phyloP scores from a whole-genome alignment of 2,113 vertebrate species.

The Donacobius atricapilla region DNA sequence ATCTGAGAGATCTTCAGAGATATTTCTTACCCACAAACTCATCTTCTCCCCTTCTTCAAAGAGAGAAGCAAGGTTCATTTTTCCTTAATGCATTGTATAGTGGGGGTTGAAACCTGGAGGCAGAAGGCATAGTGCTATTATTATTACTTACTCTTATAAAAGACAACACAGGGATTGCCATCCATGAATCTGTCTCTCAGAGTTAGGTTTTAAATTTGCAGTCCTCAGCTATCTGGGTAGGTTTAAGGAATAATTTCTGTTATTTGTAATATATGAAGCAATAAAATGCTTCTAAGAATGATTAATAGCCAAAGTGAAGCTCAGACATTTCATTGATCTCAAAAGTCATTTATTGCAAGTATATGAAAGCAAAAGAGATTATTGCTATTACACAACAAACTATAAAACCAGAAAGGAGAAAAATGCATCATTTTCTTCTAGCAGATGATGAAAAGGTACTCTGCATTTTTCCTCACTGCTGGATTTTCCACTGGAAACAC shows the following conservation, averaged over 20 bases:
- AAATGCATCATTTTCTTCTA: constrained; percentile 29
- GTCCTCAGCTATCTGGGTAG: not conserved
- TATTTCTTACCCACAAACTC: not conserved
- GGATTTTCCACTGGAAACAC: constrained; percentile 10
- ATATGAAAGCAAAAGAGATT: constrained; percentile 36
- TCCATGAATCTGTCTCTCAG: constrained; percentile 13
- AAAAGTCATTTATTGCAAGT: constrained; percentile 47
- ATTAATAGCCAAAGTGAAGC: constrained; percentile 53
- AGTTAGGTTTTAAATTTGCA: constrained; percentile 43
- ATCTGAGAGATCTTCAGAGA: not conserved
- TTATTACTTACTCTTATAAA: constrained; percentile 31
- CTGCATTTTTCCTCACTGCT: not conserved
- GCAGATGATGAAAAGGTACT: not conserved
- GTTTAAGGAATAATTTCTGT: constrained; percentile 3
- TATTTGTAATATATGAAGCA: constrained; percentile 47
- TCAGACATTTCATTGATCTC: constrained; percentile 35
- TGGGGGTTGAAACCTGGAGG: not conserved
- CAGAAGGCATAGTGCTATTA: not conserved
- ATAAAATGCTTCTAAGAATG: constrained; percentile 51
- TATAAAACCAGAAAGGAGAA: constrained; percentile 33
- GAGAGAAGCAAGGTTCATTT: constrained; percentile 3
- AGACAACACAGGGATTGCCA: not conserved
- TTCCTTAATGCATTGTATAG: not conserved
- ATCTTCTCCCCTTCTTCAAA: not conserved
- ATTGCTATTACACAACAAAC: constrained; percentile 51